Evolutionary conservation across 2,797 vertebrate species (phyloP), one percentile per base, ranked within the genome.

Genomic region (Periparus ater): DNA sequence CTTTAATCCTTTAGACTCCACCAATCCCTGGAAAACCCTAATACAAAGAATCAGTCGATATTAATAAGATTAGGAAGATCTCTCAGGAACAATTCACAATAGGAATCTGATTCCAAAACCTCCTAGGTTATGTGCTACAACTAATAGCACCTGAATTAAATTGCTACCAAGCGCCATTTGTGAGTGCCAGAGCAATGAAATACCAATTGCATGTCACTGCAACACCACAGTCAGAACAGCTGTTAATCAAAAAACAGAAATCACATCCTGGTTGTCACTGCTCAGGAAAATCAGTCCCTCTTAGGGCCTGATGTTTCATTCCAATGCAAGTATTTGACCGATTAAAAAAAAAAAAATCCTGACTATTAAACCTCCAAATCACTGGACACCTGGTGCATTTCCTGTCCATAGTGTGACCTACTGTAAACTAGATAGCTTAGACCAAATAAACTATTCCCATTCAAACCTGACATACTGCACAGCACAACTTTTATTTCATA

Each of bases 11-110:
- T 85, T 55, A 77, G 81, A 89, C 14, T 87, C 68, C 45, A 72
- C n/a, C 78, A 87, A 86, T 96, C 74, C 44, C 84, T 82, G 93
- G 77, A 81, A 97, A 96, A 96, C 91, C 84, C 83, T 86, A 87
- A 91, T 82, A 96, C 86, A 95, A 95, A 95, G 51, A 91, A 91
- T 92, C 75, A 70, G 79, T 75, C 38, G 38, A 44, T 88, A 75
- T 67, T 93, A 95, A 53, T 38, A 96, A 89, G 73, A 94, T 94
- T 90, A 94, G 74, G 60, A 68, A 75, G 40, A 87, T 54, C 73
- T 89, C 96, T 92, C 92, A 91, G 88, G 44, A 95, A 84, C 70
- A 95, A 94, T 71, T 91, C 92, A 58, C 54, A 91, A 91, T 58
- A 94, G 48, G 85, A 96, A 90, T 36, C 40, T 47, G 82, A 32